Percentiles rank a stretch among this genome's conserved stretches.
phyloP scores from a whole-genome alignment of 2,113 vertebrate species.

The Bos indicus region DNA sequence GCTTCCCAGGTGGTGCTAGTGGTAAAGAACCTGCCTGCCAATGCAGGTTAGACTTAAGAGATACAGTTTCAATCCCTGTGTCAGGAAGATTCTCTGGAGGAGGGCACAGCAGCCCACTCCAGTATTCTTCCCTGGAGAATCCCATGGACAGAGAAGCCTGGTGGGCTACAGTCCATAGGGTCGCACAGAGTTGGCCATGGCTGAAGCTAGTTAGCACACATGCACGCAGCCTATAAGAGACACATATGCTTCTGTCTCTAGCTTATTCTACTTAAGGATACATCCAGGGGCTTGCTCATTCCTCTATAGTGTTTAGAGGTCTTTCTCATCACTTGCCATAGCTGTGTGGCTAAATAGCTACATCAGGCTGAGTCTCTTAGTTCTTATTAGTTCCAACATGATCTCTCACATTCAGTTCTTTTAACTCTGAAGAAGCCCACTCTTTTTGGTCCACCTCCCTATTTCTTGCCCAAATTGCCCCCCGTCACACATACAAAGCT shows the following conservation, averaged over 20 bases:
- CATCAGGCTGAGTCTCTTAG: not conserved
- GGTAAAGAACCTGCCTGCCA: not conserved
- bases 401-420: not conserved
- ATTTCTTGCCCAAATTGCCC: not conserved
- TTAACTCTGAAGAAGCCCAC: not conserved
- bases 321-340: not conserved
- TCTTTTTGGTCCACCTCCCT: not conserved
- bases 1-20: not conserved
- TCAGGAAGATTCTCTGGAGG: not conserved
- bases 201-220: not conserved
- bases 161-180: not conserved
- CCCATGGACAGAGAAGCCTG: not conserved
- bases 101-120: not conserved
- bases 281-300: not conserved
- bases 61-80: not conserved
- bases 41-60: not conserved
- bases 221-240: not conserved
- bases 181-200: not conserved
- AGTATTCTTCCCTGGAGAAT: not conserved
- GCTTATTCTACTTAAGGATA: not conserved
- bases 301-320: not conserved
- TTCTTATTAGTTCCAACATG: not conserved
- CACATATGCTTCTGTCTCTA: not conserved
- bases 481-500: not conserved
- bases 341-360: not conserved